A percentile compares a stretch with the other conserved stretches of the same genome.
Conservation (phyloP, 2,888 invertebrate species). For the Agapetus fuscipes region DNA sequence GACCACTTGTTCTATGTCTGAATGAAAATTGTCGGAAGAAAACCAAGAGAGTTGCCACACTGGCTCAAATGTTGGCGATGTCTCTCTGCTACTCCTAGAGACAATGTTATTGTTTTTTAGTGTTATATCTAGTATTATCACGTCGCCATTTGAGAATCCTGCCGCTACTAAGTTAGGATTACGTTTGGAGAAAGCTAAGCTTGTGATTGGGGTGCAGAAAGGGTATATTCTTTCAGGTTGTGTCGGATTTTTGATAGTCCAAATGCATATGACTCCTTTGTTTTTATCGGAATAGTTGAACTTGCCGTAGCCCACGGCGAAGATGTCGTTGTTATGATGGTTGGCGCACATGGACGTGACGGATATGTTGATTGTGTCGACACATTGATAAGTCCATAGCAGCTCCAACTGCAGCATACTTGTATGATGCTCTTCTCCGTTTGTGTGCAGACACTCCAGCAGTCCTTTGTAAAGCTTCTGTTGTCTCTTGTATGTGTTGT, state of each 20-base stretch:
- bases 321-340: constrained; percentile 54
- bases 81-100: constrained; percentile 45
- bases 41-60: constrained; percentile 61
- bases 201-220: constrained; percentile 55
- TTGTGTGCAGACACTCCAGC: constrained; percentile 48
- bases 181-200: constrained; percentile 57
- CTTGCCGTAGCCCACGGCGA: constrained; percentile 69
- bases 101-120: constrained; percentile 41
- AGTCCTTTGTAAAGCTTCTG: constrained; percentile 65
- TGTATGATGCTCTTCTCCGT: constrained; percentile 43
- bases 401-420: constrained; percentile 56
- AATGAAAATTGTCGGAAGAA: constrained; percentile 29
- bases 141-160: constrained; percentile 63
- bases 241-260: constrained; percentile 74
- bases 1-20: constrained; percentile 41
- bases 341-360: constrained; percentile 59
- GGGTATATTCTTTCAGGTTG: constrained; percentile 61
- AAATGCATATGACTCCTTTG: constrained; percentile 60
- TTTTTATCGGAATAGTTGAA: constrained; percentile 46
- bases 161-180: constrained; percentile 65
- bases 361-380: constrained; percentile 41
- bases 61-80: constrained; percentile 55
- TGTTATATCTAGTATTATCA: constrained; percentile 63
- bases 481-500: constrained; percentile 52
- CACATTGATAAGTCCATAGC: constrained; percentile 56